Base-by-base conservation (phyloP, 2,888 invertebrate species). In the Athripsodes cinereus region DNA sequence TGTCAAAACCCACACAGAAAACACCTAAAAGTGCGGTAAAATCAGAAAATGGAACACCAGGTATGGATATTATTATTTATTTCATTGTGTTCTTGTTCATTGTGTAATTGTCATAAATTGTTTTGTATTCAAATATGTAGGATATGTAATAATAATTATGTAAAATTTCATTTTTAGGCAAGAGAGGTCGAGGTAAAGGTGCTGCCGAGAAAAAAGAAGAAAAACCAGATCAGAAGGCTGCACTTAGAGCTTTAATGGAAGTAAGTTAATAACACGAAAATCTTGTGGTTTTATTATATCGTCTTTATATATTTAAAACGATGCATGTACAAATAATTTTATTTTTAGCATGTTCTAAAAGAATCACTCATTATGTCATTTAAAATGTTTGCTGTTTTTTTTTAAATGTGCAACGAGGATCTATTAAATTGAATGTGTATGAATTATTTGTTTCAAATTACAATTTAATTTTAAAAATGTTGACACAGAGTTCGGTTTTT, bases 241-340 rank as follows among this genome's bases (percentile, higher is more conserved):
- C 72, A 54, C 72, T 74, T 58, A 71, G 74, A 57, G 72, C 76
- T 2, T 73, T 71, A 1, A 70, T 73, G 56, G 76, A 78, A 76
- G 78, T 77, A 21, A 10, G 26, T 26, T 26, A 26, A 6, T 26
- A 26, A 26, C 26, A n/a, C n/a, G n/a, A n/a, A n/a, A n/a, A n/a
- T n/a, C n/a, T n/a, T n/a, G n/a, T n/a, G n/a, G n/a, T n/a, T n/a
- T n/a, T n/a, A n/a, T n/a, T n/a, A n/a, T n/a, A n/a, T n/a, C n/a
- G n/a, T n/a, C n/a, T n/a, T n/a, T n/a, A n/a, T n/a, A n/a, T n/a
- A n/a, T n/a, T n/a, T n/a, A n/a, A n/a, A n/a, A n/a, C n/a, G n/a
- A n/a, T n/a, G n/a, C n/a, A n/a, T n/a, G n/a, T n/a, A n/a, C n/a
- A n/a, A n/a, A n/a, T n/a, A n/a, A n/a, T n/a, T n/a, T n/a, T n/a